Percentiles rank a stretch among this genome's conserved stretches.
Conservation (phyloP, 2,113 vertebrate species). For the Eolophus roseicapilla region DNA sequence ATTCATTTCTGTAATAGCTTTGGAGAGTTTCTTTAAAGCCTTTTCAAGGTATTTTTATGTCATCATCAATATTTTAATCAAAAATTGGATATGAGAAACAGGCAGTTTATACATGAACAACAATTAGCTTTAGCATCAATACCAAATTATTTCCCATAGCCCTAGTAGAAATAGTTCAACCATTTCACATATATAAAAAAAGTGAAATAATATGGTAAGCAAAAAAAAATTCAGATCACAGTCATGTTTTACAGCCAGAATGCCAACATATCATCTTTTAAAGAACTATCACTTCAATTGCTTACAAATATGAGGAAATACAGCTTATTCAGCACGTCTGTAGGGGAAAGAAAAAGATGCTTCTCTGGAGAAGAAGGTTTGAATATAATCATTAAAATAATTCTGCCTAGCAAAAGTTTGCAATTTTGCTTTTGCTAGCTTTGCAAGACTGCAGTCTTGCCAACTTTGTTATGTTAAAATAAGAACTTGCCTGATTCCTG, state of each 20-base stretch:
- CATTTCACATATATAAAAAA: not conserved
- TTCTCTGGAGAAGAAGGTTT: not conserved
- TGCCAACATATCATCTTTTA: conserved; percentile 40
- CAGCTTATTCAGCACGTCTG: conserved; percentile 49
- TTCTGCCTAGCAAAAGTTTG: not conserved
- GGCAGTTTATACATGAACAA: conserved; percentile 17
- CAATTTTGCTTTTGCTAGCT: not conserved
- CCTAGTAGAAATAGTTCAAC: conserved; percentile 11
- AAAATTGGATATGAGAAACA: conserved; percentile 8
- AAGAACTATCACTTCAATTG: conserved; percentile 40
- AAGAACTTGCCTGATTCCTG: not conserved
- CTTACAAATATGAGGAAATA: conserved; percentile 33
- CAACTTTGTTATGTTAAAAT: not conserved
- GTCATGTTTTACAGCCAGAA: conserved; percentile 44
- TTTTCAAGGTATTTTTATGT: conserved; percentile 1
- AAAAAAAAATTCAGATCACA: conserved; percentile 17
- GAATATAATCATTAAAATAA: conserved; percentile 19
- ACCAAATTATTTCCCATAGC: conserved; percentile 18
- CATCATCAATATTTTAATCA: conserved; percentile 10
- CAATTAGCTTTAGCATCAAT: conserved; percentile 43
- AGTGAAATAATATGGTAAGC: not conserved
- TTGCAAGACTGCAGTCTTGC: not conserved
- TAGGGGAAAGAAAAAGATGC: not conserved
- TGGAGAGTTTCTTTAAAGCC: not conserved
- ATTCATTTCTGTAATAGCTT: not conserved